Base-by-base conservation (phyloP, 2,888 invertebrate species). In the Morpho deidamia region DNA sequence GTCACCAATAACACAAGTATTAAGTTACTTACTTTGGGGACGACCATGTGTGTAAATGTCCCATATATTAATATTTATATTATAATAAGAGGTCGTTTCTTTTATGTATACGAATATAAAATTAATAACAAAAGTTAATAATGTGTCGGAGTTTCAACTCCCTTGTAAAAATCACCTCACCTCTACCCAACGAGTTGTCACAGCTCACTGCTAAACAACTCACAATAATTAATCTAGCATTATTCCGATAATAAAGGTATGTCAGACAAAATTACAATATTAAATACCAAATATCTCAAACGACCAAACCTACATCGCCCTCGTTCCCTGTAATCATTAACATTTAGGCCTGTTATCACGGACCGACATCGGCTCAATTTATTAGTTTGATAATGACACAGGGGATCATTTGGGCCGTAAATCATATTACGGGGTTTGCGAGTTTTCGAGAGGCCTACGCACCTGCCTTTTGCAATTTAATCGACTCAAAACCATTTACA, bases 301-400 rank as follows among this genome's bases (percentile, higher is more conserved):
- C 38, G 35, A 43, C 49, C 52, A 52, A 58, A 49, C 54, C 51
- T 45, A 44, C 49, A 14, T 32, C 51, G 48, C 43, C 55, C 42
- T 40, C 46, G 51, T 57, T 57, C 44, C n/a, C 51, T 45, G 37
- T 45, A 51, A 58, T 52, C 58, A 49, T 58, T 58, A 58, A 50
- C 58, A 58, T 58, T 58, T 58, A 53, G 41, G 50, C 42, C 51
- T 51, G 55, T 40, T 48, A 60, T 58, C 58, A 53, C 41, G 51
- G 40, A 33, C 53, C 11, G 55, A 55, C 58, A 52, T 34, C 41
- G 11, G 34, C 48, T 55, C 37, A 55, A 60, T 60, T 60, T 60
- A 58, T 60, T 60, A 60, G 44, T 51, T 34, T 37, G 58, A 58
- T 60, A 60, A 58, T 60, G 60, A 58, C 60, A 51, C 51, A 48